These are phyloP conservation scores for Genyomyrus donnyi DNA, from an alignment of 2,113 vertebrate species.

Conservation along the genomic window DNA sequence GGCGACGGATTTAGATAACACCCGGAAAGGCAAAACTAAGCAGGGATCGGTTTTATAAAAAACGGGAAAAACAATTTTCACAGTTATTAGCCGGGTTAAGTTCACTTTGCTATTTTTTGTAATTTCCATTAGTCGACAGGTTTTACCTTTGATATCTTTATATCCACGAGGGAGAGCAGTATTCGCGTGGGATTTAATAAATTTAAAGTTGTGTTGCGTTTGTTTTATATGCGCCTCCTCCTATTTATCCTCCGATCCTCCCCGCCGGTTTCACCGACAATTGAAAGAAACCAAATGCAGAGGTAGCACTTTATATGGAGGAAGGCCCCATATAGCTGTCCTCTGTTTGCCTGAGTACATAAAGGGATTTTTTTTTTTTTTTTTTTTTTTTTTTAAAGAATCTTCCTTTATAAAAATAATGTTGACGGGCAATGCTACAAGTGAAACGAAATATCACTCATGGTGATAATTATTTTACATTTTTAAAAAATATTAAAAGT, in stretches of 20 bases:
- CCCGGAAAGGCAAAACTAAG: background rate
- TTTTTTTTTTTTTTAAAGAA: background rate
- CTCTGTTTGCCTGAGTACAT: conserved; percentile 36
- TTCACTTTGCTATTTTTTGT: background rate
- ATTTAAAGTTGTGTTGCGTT: conserved; percentile 19
- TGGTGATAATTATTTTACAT: background rate
- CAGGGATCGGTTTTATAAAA: background rate
- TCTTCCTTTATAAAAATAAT: background rate
- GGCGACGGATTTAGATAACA: background rate
- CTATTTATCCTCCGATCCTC: conserved; percentile 48
- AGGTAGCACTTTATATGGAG: conserved; percentile 37
- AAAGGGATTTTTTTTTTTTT: background rate
- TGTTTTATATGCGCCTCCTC: conserved; percentile 37
- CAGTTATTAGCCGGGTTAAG: background rate
- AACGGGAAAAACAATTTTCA: background rate
- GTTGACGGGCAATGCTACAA: background rate
- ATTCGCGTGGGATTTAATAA: conserved; percentile 23
- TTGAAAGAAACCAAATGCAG: conserved; percentile 32
- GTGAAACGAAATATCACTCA: background rate
- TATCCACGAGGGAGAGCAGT: conserved; percentile 16
- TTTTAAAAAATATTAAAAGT: background rate
- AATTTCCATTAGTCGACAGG: background rate
- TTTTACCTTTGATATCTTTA: conserved; percentile 23
- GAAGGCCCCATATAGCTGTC: conserved; percentile 45
- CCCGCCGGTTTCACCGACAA: conserved; percentile 47